Percentiles rank a stretch among this genome's conserved stretches.
Evolutionary conservation across 2,797 vertebrate species (phyloP).

Genomic region (Arctocebus calabarensis): DNA sequence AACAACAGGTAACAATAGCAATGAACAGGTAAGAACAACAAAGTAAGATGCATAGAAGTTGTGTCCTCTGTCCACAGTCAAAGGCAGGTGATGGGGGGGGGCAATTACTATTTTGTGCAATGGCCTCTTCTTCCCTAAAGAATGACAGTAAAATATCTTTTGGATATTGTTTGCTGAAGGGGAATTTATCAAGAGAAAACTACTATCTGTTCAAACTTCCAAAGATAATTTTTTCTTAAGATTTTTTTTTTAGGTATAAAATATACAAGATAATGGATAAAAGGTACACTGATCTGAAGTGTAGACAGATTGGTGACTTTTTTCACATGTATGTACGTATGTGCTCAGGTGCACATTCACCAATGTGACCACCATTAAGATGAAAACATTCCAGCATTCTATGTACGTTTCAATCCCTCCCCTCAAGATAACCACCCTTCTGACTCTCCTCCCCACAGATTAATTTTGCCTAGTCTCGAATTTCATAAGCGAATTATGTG

Average conservation of each 20-base stretch:
- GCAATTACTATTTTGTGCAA: not conserved
- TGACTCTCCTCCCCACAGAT: not conserved
- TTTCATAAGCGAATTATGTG: not conserved
- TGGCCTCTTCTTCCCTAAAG: not conserved
- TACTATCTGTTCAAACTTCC: not conserved
- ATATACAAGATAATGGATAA: not conserved
- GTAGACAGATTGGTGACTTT: not conserved
- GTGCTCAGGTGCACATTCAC: not conserved
- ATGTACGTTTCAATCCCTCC: not conserved
- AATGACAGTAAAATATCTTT: not conserved
- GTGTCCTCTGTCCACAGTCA: not conserved
- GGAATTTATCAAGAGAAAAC: not conserved
- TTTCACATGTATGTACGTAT: not conserved
- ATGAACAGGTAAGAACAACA: not conserved
- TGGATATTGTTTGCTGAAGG: not conserved
- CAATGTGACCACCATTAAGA: not conserved
- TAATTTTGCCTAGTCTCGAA: not conserved
- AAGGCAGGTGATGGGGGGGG: not conserved
- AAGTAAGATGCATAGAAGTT: not conserved
- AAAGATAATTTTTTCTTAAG: not conserved
- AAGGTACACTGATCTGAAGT: not conserved
- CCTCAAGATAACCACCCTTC: not conserved
- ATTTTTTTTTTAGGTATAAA: constrained; percentile 6
- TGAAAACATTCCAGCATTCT: not conserved
- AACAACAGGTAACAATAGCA: not conserved